Percentiles rank a stretch among this genome's conserved stretches.
Conservation (phyloP, 2,797 vertebrate species). For the Tiaroga cobitis region DNA sequence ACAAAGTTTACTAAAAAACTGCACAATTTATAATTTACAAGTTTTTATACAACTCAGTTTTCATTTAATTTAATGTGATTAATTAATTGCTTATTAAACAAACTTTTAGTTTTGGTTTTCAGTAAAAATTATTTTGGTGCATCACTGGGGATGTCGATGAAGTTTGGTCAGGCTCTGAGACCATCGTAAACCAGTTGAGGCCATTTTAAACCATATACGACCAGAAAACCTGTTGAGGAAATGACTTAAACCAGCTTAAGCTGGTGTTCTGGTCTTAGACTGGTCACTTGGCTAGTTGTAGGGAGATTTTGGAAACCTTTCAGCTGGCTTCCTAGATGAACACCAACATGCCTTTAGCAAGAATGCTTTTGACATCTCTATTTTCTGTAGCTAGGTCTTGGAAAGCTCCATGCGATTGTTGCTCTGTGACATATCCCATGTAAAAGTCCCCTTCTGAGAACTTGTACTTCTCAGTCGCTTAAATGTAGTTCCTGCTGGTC, state of each 20-base stretch:
- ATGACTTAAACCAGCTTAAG: background rate
- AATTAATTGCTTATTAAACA: background rate
- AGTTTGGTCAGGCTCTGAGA: background rate
- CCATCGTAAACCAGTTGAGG: background rate
- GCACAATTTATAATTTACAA: background rate
- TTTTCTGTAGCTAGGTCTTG: background rate
- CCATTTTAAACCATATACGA: background rate
- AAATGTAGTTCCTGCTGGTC: slow-evolving; percentile 10
- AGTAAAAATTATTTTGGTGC: background rate
- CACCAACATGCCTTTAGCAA: background rate
- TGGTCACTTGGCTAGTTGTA: background rate
- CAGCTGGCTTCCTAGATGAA: background rate
- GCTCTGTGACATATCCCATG: background rate
- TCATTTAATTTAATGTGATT: background rate
- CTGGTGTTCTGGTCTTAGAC: background rate
- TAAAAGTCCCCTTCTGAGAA: background rate
- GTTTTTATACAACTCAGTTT: background rate
- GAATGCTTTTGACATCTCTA: background rate
- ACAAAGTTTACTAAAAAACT: background rate
- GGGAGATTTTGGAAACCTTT: background rate
- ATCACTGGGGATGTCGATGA: background rate
- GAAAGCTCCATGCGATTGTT: background rate
- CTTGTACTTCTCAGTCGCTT: slow-evolving; percentile 12
- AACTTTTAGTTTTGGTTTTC: background rate
- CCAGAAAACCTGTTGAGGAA: background rate